Conservation (phyloP, 1,140 invertebrate genomes). For the Aphis craccivora region DNA sequence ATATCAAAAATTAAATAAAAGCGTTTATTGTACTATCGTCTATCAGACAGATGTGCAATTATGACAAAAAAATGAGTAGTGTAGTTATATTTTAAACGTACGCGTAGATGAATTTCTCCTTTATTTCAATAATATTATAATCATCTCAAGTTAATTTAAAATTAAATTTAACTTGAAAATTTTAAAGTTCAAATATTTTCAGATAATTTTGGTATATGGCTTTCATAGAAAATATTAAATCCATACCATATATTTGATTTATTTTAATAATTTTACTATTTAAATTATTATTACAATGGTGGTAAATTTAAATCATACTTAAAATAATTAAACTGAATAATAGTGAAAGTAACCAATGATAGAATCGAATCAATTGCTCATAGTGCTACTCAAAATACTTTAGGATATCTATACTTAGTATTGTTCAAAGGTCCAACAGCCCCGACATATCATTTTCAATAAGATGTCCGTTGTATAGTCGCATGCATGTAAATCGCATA, state of each 20-base stretch:
- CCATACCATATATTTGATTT: not conserved
- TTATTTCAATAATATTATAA: not conserved
- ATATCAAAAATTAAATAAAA: not conserved
- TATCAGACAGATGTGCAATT: not conserved
- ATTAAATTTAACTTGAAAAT: not conserved
- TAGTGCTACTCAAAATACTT: not conserved
- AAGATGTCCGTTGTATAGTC: not conserved
- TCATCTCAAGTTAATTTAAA: not conserved
- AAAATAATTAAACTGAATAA: not conserved
- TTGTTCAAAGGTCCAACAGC: not conserved
- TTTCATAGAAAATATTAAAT: not conserved
- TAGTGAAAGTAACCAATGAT: not conserved
- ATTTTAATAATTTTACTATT: not conserved
- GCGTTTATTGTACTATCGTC: not conserved
- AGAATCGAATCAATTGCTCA: not conserved
- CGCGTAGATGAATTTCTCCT: not conserved
- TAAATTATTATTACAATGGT: not conserved
- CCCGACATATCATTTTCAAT: not conserved
- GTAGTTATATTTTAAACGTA: not conserved
- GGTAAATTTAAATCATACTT: rapidly evolving
- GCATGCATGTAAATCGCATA: not conserved
- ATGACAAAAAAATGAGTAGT: not conserved
- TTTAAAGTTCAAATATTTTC: not conserved
- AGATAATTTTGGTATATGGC: not conserved
- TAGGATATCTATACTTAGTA: not conserved